A percentile compares a stretch with the other conserved stretches of the same genome.
phyloP scores from a whole-genome alignment of 1,140 invertebrate genomes.

The Coptotermes formosanus region DNA sequence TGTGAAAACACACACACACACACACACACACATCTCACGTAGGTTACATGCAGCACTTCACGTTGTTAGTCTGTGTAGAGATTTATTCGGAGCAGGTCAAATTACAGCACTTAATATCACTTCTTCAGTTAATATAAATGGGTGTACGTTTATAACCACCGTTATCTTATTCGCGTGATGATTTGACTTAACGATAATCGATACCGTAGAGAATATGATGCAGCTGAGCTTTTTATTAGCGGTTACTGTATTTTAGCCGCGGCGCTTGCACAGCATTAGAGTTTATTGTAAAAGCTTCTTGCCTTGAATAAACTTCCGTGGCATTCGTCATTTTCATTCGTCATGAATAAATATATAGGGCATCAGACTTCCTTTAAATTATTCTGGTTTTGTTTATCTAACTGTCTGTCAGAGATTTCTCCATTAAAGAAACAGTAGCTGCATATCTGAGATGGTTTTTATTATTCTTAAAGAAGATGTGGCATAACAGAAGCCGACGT shows the following conservation, averaged over 20 bases:
- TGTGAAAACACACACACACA: too few species aligned
- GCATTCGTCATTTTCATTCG: not conserved
- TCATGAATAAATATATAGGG: constrained; percentile 14
- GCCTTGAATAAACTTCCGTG: not conserved
- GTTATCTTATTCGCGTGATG: not conserved
- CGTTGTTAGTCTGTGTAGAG: too few species aligned
- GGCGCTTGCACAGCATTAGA: not conserved
- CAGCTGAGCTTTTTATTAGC: not conserved
- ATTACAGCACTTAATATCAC: too few species aligned
- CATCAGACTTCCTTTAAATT: not conserved
- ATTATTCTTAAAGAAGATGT: constrained; percentile 9
- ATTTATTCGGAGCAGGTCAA: too few species aligned
- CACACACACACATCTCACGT: too few species aligned
- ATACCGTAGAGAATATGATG: not conserved
- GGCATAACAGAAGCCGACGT: not conserved
- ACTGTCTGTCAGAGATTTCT: not conserved
- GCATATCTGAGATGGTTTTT: not conserved
- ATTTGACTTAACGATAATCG: constrained; percentile 2
- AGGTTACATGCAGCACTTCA: too few species aligned
- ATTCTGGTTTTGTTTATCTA: constrained; percentile 17
- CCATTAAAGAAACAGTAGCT: not conserved
- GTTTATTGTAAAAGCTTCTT: not conserved
- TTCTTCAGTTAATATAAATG: not conserved
- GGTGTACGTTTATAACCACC: not conserved
- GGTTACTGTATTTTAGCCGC: not conserved